Conservation (phyloP, 2,888 invertebrate genomes). For the Catocala fraxini region DNA sequence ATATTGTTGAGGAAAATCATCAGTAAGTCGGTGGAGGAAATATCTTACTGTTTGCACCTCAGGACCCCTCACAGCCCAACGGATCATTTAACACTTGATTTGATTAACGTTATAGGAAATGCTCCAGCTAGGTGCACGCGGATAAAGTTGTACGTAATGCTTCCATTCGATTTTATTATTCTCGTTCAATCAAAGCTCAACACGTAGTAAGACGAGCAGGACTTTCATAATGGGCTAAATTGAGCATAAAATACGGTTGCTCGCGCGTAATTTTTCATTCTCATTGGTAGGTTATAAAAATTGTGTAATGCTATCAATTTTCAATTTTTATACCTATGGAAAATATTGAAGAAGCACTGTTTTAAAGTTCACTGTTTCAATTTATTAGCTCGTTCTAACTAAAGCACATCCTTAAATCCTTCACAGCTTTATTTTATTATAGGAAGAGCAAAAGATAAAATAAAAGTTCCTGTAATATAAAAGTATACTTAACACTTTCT, state of each 20-base stretch:
- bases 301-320: neutral
- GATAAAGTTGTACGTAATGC: constrained; percentile 24
- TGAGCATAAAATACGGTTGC: constrained; percentile 7
- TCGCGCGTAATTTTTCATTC: constrained; percentile 2
- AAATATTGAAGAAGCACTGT: no score
- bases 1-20: constrained; percentile 72
- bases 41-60: constrained; percentile 67
- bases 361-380: no score
- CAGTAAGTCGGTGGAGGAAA: constrained; percentile 65
- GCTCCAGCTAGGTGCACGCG: constrained; percentile 45
- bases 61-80: constrained; percentile 55
- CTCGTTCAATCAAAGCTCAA: constrained; percentile 14
- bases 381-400: no score
- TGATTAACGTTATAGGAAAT: constrained; percentile 71
- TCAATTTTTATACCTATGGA: neutral
- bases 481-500: no score
- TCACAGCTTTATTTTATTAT: no score
- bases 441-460: no score
- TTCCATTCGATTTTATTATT: constrained; percentile 19
- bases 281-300: constrained; percentile 21
- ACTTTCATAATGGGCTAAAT: constrained; percentile 13
- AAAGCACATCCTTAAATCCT: no score
- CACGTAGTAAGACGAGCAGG: constrained; percentile 9
- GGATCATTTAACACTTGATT: constrained; percentile 77
- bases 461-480: no score